Evolutionary conservation across 2,888 invertebrate species (phyloP).

Genomic region (Philereme vetulata): DNA sequence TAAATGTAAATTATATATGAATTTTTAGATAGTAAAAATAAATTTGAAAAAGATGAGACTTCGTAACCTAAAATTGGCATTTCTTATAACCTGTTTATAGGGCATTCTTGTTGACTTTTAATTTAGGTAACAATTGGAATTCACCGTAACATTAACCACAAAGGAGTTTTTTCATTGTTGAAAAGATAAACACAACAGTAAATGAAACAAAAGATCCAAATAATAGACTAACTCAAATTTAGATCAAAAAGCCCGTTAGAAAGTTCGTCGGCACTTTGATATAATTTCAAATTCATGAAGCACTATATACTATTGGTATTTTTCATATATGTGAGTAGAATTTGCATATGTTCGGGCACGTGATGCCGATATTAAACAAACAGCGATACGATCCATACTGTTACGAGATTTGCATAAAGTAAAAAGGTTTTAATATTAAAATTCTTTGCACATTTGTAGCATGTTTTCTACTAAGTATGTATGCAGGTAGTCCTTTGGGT

Average conservation of each 20-base stretch:
- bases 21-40: too few species aligned
- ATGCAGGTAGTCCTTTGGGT: background rate
- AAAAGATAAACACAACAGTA: constrained; percentile 12
- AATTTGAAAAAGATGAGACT: too few species aligned
- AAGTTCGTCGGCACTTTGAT: background rate
- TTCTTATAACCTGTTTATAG: constrained; percentile 1
- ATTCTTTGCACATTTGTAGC: constrained; percentile 12
- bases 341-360: too few species aligned
- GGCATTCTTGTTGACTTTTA: constrained; percentile 13
- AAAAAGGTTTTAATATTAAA: constrained; percentile 15
- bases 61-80: background rate
- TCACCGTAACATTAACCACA: constrained; percentile 12
- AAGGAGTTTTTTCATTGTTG: constrained; percentile 6
- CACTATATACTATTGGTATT: constrained; percentile 24
- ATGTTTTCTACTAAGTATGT: constrained; percentile 9
- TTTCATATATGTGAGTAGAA: background rate
- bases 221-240: too few species aligned
- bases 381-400: constrained; percentile 12
- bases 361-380: constrained; percentile 3
- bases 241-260: background rate
- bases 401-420: constrained; percentile 19
- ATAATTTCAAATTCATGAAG: constrained; percentile 19
- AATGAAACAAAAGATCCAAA: background rate
- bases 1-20: too few species aligned
- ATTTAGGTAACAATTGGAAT: constrained; percentile 13